Percentiles rank a stretch among this genome's conserved stretches.
phyloP scores from a whole-genome alignment of 2,113 vertebrate genomes.

The Podiceps cristatus region DNA sequence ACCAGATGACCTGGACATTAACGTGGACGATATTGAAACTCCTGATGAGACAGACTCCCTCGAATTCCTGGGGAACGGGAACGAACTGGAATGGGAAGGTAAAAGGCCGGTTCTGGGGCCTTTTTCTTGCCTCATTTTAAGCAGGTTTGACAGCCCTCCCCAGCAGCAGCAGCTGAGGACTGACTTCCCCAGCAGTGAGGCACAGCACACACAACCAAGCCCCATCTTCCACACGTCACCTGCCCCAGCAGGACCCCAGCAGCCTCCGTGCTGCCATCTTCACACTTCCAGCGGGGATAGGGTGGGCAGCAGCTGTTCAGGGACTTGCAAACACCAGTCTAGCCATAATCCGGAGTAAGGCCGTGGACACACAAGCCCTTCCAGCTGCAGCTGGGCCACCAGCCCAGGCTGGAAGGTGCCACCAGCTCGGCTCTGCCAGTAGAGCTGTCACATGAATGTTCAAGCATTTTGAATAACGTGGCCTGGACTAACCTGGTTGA shows the following conservation, averaged over 20 bases:
- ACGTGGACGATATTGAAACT: constrained; percentile 95
- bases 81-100: constrained; percentile 99
- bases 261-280: background rate
- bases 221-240: background rate
- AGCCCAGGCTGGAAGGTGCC: background rate
- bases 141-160: background rate
- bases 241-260: background rate
- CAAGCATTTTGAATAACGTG: background rate
- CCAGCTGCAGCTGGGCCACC: background rate
- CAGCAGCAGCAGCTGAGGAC: background rate
- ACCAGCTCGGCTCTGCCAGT: background rate
- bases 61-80: constrained; percentile 92
- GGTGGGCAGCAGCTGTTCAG: background rate
- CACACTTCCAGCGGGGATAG: background rate
- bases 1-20: constrained; percentile 95
- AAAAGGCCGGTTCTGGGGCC: background rate
- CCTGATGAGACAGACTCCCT: constrained; percentile 96
- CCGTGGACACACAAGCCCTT: background rate
- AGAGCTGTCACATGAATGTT: background rate
- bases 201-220: background rate
- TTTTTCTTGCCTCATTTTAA: background rate
- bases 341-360: background rate
- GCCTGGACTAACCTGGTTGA: background rate
- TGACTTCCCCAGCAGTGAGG: background rate
- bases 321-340: background rate